Conservation (phyloP, 2,888 invertebrate species). For the Podotricha telesiphe region DNA sequence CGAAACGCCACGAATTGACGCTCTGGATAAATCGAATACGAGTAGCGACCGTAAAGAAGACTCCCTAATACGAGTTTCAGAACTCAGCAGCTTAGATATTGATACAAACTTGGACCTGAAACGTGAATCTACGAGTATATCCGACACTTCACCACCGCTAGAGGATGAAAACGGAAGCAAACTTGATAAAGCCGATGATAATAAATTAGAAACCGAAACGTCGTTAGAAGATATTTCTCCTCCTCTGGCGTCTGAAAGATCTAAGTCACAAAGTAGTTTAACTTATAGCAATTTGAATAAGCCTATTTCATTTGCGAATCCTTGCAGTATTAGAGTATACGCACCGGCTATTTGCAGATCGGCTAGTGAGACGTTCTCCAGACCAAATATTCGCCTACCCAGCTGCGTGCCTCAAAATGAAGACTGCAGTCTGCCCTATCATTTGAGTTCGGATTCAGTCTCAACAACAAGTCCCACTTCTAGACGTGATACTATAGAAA, state of each 20-base stretch:
- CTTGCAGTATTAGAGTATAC: conserved; percentile 63
- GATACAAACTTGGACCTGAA: conserved; percentile 51
- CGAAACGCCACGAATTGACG: conserved; percentile 50
- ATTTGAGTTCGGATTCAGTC: conserved; percentile 60
- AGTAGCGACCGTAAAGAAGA: conserved; percentile 42
- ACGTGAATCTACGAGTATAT: conserved; percentile 59
- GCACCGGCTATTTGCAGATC: conserved; percentile 73
- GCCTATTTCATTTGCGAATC: conserved; percentile 49
- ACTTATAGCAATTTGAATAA: conserved; percentile 31
- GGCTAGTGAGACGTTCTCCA: conserved; percentile 59
- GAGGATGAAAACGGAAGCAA: conserved; percentile 49
- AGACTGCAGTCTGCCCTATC: conserved; percentile 51
- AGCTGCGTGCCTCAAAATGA: conserved; percentile 60
- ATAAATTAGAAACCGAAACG: conserved; percentile 43
- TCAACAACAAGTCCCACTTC: conserved; percentile 73
- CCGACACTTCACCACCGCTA: conserved; percentile 65
- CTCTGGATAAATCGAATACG: conserved; percentile 50
- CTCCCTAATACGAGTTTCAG: conserved; percentile 33
- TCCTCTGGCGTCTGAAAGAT: conserved; percentile 61
- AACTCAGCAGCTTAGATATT: conserved; percentile 45
- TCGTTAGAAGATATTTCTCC: conserved; percentile 60
- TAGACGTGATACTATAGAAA: conserved; percentile 78
- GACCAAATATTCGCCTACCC: conserved; percentile 55
- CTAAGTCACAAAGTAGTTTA: conserved; percentile 47
- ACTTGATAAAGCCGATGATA: conserved; percentile 27